These are phyloP conservation scores for Eupithecia exiguata DNA, from an alignment of 2,888 invertebrate species.

Conservation along the genomic window DNA sequence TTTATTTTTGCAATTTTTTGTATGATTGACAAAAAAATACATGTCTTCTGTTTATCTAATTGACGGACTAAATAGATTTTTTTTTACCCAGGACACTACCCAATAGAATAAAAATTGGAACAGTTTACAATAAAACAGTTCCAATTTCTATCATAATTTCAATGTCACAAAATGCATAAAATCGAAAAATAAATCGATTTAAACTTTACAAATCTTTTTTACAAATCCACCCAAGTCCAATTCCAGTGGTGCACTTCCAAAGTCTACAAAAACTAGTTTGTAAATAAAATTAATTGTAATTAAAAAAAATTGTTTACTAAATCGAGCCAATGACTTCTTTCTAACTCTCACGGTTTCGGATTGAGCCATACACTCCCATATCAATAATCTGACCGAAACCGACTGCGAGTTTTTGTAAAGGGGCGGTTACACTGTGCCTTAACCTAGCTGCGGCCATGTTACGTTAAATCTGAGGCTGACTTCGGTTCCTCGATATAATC, in stretches of 20 bases:
- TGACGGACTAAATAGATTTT: too few relatives aligned
- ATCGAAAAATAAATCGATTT: not conserved
- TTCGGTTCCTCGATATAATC: not conserved
- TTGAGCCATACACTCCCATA: not conserved
- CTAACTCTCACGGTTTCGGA: not conserved
- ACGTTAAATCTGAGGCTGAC: not conserved
- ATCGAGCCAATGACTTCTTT: not conserved
- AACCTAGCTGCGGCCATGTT: constrained; percentile 1
- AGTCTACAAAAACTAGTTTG: not conserved
- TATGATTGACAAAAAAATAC: too few relatives aligned
- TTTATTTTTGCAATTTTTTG: too few relatives aligned
- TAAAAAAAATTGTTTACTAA: not conserved
- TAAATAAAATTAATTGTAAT: too few relatives aligned
- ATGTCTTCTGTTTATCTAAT: too few relatives aligned
- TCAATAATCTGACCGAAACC: too few relatives aligned
- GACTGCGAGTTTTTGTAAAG: not conserved
- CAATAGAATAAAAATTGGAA: too few relatives aligned
- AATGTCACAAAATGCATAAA: not conserved
- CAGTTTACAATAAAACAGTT: too few relatives aligned
- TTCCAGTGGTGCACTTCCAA: not conserved
- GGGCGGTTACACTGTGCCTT: not conserved
- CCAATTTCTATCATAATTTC: too few relatives aligned
- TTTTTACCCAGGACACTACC: too few relatives aligned
- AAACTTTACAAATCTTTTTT: not conserved
- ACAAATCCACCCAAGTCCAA: not conserved